Evolutionary conservation across 2,888 invertebrate genomes (phyloP), one percentile per base, ranked within the genome.

Genomic region (Apodemia mormo): DNA sequence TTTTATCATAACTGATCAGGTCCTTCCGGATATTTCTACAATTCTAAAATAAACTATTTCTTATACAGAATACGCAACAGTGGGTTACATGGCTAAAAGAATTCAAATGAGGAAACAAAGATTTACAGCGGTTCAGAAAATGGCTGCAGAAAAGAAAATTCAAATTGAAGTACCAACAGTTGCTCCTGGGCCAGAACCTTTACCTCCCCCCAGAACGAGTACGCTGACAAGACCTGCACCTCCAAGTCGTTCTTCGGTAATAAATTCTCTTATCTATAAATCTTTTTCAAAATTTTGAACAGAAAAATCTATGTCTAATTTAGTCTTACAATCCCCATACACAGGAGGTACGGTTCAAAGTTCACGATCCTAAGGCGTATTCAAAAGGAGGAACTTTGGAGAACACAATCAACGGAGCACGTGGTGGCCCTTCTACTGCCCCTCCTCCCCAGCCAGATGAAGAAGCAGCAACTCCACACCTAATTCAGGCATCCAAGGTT

Each of bases 11-110:
- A 33, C 33, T 33, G 33, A 33, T 33, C 33, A 33, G 2, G 7
- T 43, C 43, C 0, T 9, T 8, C 43, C 3, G 43, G 43, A 3
- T 8, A 8, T 43, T 43, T 43, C 7, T 33, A 4, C 2, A 33
- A 33, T 33, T 33, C 4, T 33, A 33, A 33, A 33, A 33, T 33
- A 33, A 33, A 33, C 33, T 7, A 77, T 78, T 70, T 43, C 93
- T 29, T 9, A 30, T 93, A 77, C 95, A 98, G 99, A 99, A 94
- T 99, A 99, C 92, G 99, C 99, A 76, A 97, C 98, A 78, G 99
- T 99, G 80, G 98, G 98, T 80, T 99, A 99, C 93, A 97, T 99
- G 97, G 98, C 98, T 80, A 99, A 98, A 94, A 95, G 98, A 90
- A 97, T 98, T 90, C 98, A 98, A 89, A 97, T 98, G 97, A 95